These are phyloP conservation scores for Drymodes brunneopygia DNA, from an alignment of 2,113 vertebrate genomes.

Conservation along the genomic window DNA sequence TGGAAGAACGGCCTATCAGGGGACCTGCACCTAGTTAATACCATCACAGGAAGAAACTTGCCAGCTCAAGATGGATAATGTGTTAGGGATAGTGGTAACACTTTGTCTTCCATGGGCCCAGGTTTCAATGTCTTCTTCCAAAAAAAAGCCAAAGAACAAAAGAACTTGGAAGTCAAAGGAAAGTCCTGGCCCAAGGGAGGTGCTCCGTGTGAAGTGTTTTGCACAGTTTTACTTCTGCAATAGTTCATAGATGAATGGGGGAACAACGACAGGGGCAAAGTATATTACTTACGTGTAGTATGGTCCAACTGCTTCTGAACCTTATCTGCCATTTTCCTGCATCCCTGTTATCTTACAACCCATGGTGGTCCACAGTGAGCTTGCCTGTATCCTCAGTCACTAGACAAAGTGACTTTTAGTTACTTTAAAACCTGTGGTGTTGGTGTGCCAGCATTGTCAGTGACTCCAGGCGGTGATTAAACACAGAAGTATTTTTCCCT, in stretches of 20 bases:
- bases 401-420: slow-evolving; percentile 19
- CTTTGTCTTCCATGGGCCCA: neutral
- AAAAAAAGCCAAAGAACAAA: neutral
- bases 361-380: slow-evolving; percentile 32
- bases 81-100: neutral
- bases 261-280: neutral
- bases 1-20: neutral
- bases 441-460: slow-evolving; percentile 12
- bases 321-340: neutral
- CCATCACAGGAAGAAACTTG: neutral
- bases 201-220: neutral
- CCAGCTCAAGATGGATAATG: fast-evolving
- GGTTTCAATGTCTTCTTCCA: neutral
- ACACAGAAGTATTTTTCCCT: slow-evolving; percentile 44
- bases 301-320: neutral
- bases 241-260: neutral
- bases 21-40: neutral
- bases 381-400: neutral
- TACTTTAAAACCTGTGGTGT: neutral
- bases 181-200: neutral
- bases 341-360: neutral
- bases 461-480: slow-evolving; percentile 16
- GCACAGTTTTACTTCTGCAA: neutral
- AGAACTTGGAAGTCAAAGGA: neutral
- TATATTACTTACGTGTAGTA: neutral